These are phyloP conservation scores for Hydrotaea cyrtoneurina DNA, from an alignment of 2,888 invertebrate genomes.

Conservation along the genomic window DNA sequence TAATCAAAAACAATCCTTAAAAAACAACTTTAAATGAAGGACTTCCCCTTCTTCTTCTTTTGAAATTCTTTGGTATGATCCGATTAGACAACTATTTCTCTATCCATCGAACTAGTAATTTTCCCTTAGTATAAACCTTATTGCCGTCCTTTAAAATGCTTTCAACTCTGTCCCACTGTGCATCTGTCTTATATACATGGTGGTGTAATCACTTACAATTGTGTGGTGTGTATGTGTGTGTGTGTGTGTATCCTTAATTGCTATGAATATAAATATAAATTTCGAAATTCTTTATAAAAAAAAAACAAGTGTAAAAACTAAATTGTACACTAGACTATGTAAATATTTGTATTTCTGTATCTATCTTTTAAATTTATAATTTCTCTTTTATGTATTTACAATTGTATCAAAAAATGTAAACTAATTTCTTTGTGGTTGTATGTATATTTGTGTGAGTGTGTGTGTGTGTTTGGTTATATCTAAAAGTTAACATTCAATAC, in stretches of 20 bases:
- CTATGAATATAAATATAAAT: conserved; percentile 9
- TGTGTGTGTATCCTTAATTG: conserved; percentile 1
- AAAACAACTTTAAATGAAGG: too few relatives aligned
- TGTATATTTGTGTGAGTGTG: not conserved
- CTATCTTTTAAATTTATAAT: not conserved
- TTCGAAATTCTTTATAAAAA: conserved; percentile 10
- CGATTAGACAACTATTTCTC: too few relatives aligned
- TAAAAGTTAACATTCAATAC: conserved; percentile 1
- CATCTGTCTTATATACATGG: not conserved
- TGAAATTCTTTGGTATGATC: too few relatives aligned
- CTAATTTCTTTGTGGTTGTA: conserved; percentile 25
- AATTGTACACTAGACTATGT: conserved; percentile 23
- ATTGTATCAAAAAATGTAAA: conserved; percentile 36
- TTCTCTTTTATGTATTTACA: conserved; percentile 20
- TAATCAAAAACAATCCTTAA: too few relatives aligned
- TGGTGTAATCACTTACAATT: not conserved
- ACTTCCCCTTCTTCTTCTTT: too few relatives aligned
- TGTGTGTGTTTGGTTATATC: not conserved
- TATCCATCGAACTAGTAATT: too few relatives aligned
- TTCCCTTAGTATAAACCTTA: too few relatives aligned
- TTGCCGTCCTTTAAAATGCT: not conserved
- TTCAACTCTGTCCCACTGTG: not conserved
- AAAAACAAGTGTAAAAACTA: conserved; percentile 40
- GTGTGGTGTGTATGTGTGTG: not conserved
- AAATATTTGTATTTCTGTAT: not conserved